Conservation (phyloP, 2,888 invertebrate species). For the Phytoseiulus persimilis region DNA sequence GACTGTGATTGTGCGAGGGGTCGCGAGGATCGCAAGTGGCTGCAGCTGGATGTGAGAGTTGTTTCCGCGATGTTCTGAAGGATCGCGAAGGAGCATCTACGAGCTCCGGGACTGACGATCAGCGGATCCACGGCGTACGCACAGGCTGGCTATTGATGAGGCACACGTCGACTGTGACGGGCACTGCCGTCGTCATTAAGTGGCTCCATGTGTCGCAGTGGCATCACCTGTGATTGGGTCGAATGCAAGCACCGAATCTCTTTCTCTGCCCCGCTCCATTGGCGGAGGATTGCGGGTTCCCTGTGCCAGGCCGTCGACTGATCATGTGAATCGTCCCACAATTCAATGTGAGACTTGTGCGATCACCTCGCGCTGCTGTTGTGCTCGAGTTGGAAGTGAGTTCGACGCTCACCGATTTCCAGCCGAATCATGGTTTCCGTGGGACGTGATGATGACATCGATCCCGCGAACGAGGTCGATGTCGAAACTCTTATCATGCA, state of each 20-base stretch:
- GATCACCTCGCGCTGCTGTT: not conserved
- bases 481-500: conserved; percentile 22
- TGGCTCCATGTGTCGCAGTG: not conserved
- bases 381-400: not conserved
- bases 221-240: not conserved
- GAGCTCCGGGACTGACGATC: no score
- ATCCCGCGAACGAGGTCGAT: conserved; percentile 22
- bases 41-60: no score
- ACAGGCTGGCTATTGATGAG: no score
- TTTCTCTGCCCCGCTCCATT: not conserved
- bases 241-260: not conserved
- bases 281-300: not conserved
- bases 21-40: no score
- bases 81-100: no score
- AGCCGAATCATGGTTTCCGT: conserved; percentile 15
- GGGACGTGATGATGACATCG: not conserved
- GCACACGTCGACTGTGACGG: not conserved
- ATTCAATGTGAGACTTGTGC: not conserved
- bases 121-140: no score
- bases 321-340: not conserved
- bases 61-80: no score
- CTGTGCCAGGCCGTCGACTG: not conserved
- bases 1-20: no score
- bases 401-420: not conserved
- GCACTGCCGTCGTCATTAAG: not conserved